Evolutionary conservation across 2,888 invertebrate genomes (phyloP), one percentile per base, ranked within the genome.

Genomic region (Eristalis intricaria): DNA sequence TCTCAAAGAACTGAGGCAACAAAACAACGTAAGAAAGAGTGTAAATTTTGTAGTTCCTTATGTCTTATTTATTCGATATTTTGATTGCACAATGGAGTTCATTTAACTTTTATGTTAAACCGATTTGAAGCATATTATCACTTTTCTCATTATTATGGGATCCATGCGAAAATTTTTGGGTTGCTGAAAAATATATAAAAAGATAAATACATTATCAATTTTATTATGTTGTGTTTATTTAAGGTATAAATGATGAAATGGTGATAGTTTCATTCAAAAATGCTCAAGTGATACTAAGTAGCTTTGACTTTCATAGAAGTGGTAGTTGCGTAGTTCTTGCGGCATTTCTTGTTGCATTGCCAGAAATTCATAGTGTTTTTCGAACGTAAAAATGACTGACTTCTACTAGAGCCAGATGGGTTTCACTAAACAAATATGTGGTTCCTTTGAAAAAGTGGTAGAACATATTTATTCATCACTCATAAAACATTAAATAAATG

Each of bases 41-140:
- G 61, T 22, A 23, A 69, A 63, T 68, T 77, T 70, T 73, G 32
- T n/a, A 60, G 61, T 85, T 68, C 40, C 61, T 77, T 68, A 61
- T 79, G 61, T 63, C 82, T 70, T 61, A 64, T 68, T 65, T 74
- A 65, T 77, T 70, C 66, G 66, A 76, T 76, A 66, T 76, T 66
- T 76, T 77, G 77, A 88, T 89, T 89, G 89, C 89, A 89, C 89
- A 88, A 84, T 74, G 87, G 85, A 83, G 80, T 89, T 89, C 85
- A 86, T 85, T 89, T 84, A 88, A 88, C 78, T 87, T 89, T 69
- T 78, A 87, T 82, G 74, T 65, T 77, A 82, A 81, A 84, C 74
- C 64, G 63, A 71, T 83, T 73, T 79, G 73, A 69, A 73, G 66
- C 80, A 76, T 69, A 69, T 71, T 85, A 64, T 71, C 7, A 40